These are phyloP conservation scores for Sitodiplosis mosellana DNA, from an alignment of 1,140 invertebrate genomes.

Conservation along the genomic window DNA sequence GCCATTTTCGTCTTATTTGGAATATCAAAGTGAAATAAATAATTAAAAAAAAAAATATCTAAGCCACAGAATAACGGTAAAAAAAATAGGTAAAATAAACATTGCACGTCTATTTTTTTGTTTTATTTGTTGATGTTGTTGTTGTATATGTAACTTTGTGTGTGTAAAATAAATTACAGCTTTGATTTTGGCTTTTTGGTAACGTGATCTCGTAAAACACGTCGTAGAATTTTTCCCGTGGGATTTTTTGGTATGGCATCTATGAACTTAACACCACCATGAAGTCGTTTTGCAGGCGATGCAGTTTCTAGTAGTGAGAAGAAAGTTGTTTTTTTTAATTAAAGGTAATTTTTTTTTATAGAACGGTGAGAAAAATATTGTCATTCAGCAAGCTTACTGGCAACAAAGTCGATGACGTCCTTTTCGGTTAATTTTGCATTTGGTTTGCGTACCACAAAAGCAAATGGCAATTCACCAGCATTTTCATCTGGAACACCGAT, in stretches of 20 bases:
- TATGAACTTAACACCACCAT: constrained; percentile 42
- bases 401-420: constrained; percentile 33
- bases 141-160: no score
- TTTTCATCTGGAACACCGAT: constrained; percentile 47
- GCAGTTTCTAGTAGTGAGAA: not conserved
- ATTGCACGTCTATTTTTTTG: no score
- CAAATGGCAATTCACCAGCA: constrained; percentile 46
- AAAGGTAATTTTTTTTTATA: not conserved
- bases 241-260: constrained; percentile 43
- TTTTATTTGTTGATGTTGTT: no score
- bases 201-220: constrained; percentile 26
- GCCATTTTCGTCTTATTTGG: no score
- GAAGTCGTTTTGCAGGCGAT: constrained; percentile 25
- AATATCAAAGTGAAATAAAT: no score
- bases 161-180: no score
- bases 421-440: constrained; percentile 25
- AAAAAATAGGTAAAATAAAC: no score
- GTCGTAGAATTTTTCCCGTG: constrained; percentile 43
- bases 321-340: not conserved
- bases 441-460: constrained; percentile 37
- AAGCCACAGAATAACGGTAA: no score
- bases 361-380: no score
- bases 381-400: no score
- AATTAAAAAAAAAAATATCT: no score
- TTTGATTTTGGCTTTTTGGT: no score